Conservation (phyloP, 2,797 vertebrate genomes). For the Pseudomugil gertrudae region DNA sequence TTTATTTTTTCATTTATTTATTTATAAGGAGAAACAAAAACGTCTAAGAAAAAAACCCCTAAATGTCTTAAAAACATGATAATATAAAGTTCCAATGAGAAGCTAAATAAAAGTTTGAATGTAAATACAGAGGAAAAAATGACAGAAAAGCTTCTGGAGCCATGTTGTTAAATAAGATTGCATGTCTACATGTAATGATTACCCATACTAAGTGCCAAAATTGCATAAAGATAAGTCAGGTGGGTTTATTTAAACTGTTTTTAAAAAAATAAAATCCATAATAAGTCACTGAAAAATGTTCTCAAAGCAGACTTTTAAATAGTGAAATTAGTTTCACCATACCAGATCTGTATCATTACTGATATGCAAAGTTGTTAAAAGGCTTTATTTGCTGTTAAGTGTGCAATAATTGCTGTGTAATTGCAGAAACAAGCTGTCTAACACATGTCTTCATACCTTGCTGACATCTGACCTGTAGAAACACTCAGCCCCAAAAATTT, state of each 20-base stretch:
- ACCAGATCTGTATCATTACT: constrained; percentile 14
- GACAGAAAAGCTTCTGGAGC: too few relatives aligned
- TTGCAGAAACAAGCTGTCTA: constrained; percentile 51
- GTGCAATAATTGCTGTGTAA: constrained; percentile 53
- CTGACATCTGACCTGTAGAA: constrained; percentile 43
- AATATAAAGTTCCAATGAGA: too few relatives aligned
- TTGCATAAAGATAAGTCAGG: neutral
- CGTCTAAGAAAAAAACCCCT: too few relatives aligned
- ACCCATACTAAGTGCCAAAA: too few relatives aligned
- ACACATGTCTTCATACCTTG: constrained; percentile 40
- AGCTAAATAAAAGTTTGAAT: too few relatives aligned
- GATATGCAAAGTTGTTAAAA: constrained; percentile 43
- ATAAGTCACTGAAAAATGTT: neutral
- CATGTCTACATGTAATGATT: too few relatives aligned
- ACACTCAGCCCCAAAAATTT: constrained; percentile 41
- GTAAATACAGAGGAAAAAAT: too few relatives aligned
- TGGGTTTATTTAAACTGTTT: neutral
- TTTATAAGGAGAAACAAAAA: too few relatives aligned
- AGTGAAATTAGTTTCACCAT: constrained; percentile 33
- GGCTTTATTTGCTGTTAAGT: constrained; percentile 61
- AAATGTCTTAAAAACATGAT: too few relatives aligned
- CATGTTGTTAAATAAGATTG: too few relatives aligned
- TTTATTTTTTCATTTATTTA: too few relatives aligned
- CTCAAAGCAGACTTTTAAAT: neutral
- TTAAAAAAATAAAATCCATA: neutral